Evolutionary conservation across 2,797 vertebrate genomes (phyloP), one percentile per base, ranked within the genome.

Genomic region (Parotocinclus haroldoi): DNA sequence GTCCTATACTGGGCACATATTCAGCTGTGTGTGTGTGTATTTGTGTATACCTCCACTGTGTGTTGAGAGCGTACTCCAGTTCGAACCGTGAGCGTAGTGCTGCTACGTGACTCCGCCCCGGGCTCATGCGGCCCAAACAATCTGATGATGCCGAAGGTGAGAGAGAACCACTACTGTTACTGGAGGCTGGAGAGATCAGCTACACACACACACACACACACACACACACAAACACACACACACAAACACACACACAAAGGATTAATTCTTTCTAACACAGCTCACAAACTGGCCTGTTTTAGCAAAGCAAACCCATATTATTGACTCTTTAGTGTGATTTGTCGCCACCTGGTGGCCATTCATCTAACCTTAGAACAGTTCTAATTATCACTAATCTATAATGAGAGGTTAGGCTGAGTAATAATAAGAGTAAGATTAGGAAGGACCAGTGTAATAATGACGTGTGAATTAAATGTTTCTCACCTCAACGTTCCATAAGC

Each of bases 141-240:
- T 98, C 94, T 0, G 93, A 94, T 7, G 95, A 99, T 0, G 93
- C 92, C 3, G 93, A 96, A 11, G 95, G 95, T 0, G 94, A 99
- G 66, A 98, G 87, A 36, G 95, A 97, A 3, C 95, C 95, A 0
- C 95, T 98, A 88, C 96, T 98, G 81, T 94, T 98, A 82, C 95
- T 96, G 58, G 95, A 97, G 55, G 91, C 88, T 7, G 94, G 95
- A 69, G 95, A 97, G 93, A 97, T 96, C 61, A 97, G 55, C 95
- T 99, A 82, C 7, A 68, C 44, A 55, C 54, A 62, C 55, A 68
- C 13, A 42, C 38, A 50, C 57, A 52, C 39, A 59, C 37, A 73
- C 0, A 10, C 14, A 6, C 44, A 70, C 44, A 54, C 58, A 61
- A 10, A 63, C 49, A 72, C 11, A 40, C 37, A 62, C 36, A 62